Evolutionary conservation across 92 coral and sea anemone genomes (phyloP), one percentile per base, ranked within the genome.

Genomic region (Palythoa grandis): DNA sequence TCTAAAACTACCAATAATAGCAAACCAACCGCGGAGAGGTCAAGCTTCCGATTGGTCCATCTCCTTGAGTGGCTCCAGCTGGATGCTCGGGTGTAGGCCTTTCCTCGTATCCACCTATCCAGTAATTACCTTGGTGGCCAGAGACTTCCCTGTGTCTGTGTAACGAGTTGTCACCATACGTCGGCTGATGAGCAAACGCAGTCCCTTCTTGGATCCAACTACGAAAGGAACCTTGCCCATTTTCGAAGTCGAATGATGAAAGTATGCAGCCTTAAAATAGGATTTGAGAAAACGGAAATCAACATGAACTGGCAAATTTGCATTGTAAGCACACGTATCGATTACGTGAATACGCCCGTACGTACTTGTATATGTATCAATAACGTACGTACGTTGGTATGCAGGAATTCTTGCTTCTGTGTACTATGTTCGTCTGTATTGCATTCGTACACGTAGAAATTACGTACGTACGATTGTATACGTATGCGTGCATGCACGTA

Each of bases 171-270:
- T 52, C 43, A 2, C 63, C 80, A 20, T 52, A 76, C 17, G 80
- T 76, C 11, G 80, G 80, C 22, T 76, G 80, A 76, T 20, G 23
- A 35, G 58, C 39, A 9, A 76, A 76, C 25, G 80, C 80, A n/a
- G 43, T 76, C 37, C 80, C 80, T 14, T 23, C 40, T 76, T 14
- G 80, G 10, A 3, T 23, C 80, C 80, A 76, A 76, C 56, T 24
- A 2, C 35, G 63, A 1, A 76, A 52, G 50, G 80, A 23, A 20
- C 25, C 22, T 53, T 12, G 39, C 11, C 80, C 80, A 17, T 76
- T 76, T 35, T 76, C 80, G 65, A 76, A 76, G 80, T 76, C 80
- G 29, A 52, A 76, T 52, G 47, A 13, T 19, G 63, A n/a, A 3
- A 65, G 80, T 23, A 56, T 5, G 58, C 80, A 76, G 58, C 65